phyloP scores from a whole-genome alignment of 2,113 vertebrate genomes.

The Forbesichthys papilliferus region DNA sequence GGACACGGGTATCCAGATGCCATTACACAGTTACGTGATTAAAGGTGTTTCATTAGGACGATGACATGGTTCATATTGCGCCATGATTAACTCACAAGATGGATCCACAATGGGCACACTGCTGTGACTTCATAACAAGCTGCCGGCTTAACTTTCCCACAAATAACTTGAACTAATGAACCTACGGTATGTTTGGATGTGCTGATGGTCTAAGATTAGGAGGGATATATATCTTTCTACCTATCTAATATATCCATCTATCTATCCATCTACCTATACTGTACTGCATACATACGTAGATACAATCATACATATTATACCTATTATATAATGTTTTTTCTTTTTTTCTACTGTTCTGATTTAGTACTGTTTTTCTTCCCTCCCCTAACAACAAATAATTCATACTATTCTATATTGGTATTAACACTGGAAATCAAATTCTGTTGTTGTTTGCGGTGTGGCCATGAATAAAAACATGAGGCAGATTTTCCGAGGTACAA shows the following conservation, averaged over 20 bases:
- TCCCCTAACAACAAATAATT: slow-evolving; percentile 51
- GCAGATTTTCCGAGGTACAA: slow-evolving; percentile 62
- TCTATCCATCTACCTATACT: slow-evolving; percentile 10
- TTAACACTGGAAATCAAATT: slow-evolving; percentile 70
- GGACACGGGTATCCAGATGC: slow-evolving; percentile 50
- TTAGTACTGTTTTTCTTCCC: background rate
- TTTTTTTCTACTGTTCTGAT: background rate
- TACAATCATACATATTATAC: background rate
- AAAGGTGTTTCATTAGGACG: slow-evolving; percentile 48
- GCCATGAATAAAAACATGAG: slow-evolving; percentile 74
- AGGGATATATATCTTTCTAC: slow-evolving; percentile 6
- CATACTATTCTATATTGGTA: slow-evolving; percentile 62
- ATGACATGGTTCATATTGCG: slow-evolving; percentile 17
- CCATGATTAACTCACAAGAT: background rate
- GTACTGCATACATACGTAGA: slow-evolving; percentile 1
- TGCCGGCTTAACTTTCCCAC: background rate
- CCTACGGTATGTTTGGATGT: background rate
- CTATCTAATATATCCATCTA: slow-evolving; percentile 15
- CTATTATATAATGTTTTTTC: background rate
- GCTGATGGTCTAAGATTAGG: background rate
- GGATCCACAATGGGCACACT: background rate
- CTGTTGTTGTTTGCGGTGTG: slow-evolving; percentile 67
- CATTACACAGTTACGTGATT: slow-evolving; percentile 50
- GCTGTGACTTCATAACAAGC: background rate
- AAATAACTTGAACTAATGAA: background rate